Evolutionary conservation across 2,113 vertebrate genomes (phyloP).

Genomic region (Hoplias malabaricus): DNA sequence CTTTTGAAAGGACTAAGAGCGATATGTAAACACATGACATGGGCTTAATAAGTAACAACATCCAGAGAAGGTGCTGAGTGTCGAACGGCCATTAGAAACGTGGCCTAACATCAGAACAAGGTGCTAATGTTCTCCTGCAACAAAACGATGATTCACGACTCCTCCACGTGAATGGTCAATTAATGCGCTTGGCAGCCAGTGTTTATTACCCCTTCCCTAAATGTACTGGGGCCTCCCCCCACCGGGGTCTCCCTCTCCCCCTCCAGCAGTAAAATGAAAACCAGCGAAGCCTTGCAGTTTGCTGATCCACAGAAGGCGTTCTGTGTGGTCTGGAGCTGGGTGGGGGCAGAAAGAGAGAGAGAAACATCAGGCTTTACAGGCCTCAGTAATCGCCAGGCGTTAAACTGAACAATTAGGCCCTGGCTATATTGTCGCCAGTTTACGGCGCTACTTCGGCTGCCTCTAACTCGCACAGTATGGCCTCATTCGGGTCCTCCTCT

Average conservation of each 20-base stretch:
- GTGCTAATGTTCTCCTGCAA: slow-evolving; percentile 47
- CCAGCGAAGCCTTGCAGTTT: slow-evolving; percentile 53
- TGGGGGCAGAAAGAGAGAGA: slow-evolving; percentile 36
- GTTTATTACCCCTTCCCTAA: slow-evolving; percentile 59
- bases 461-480: slow-evolving; percentile 34
- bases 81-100: not conserved
- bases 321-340: slow-evolving; percentile 70
- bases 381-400: slow-evolving; percentile 72
- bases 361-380: slow-evolving; percentile 68
- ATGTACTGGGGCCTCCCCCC: slow-evolving; percentile 62
- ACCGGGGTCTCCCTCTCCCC: slow-evolving; percentile 63
- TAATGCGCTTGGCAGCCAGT: slow-evolving; percentile 58
- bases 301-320: slow-evolving; percentile 62
- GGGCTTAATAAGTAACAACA: not conserved
- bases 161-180: slow-evolving; percentile 61
- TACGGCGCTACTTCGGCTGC: slow-evolving; percentile 57
- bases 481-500: slow-evolving; percentile 1
- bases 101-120: slow-evolving; percentile 41
- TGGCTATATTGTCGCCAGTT: slow-evolving; percentile 66
- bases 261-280: slow-evolving; percentile 62
- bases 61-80: slow-evolving; percentile 36
- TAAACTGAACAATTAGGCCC: slow-evolving; percentile 79
- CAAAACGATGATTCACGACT: slow-evolving; percentile 48
- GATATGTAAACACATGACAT: not conserved
- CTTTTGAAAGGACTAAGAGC: too few relatives aligned